A percentile compares a stretch with the other conserved stretches of the same genome.
Evolutionary conservation across 53 echinoderm and acorn worm species (phyloP).

Genomic region (Crossaster papposus): DNA sequence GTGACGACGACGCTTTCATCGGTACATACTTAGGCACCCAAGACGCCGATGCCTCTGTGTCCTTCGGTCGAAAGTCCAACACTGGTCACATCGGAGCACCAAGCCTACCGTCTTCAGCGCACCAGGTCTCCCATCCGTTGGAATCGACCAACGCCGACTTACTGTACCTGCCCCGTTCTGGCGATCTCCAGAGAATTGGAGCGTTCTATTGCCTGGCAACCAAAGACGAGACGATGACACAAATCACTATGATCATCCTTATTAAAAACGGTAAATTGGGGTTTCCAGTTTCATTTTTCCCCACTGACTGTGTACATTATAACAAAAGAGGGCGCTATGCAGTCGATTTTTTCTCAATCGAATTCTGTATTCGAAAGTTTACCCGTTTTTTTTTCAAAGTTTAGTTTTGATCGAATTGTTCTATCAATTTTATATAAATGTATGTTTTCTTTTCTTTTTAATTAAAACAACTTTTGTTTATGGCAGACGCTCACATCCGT

Average conservation of each 20-base stretch:
- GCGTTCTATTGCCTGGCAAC: conserved; percentile 30
- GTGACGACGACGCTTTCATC: conserved; percentile 9
- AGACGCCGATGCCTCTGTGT: conserved; percentile 8
- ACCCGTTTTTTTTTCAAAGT: too few relatives aligned
- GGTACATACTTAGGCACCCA: conserved; percentile 20
- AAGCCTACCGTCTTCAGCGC: background rate
- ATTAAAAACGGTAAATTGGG: background rate
- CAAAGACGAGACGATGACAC: background rate
- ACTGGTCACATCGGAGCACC: background rate
- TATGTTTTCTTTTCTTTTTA: too few relatives aligned
- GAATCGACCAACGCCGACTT: background rate
- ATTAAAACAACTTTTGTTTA: background rate
- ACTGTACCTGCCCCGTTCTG: conserved; percentile 4
- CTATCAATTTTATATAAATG: too few relatives aligned
- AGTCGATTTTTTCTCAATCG: too few relatives aligned
- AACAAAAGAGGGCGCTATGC: too few relatives aligned
- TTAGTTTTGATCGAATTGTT: too few relatives aligned
- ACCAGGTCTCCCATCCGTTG: conserved; percentile 1
- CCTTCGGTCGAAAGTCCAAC: background rate
- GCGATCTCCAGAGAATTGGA: background rate
- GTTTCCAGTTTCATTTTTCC: background rate
- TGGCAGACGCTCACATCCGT: conserved; percentile 27
- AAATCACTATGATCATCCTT: conserved; percentile 3
- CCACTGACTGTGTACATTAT: too few relatives aligned
- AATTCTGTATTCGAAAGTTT: too few relatives aligned